Percentiles rank a stretch among this genome's conserved stretches.
Evolutionary conservation across 2,113 vertebrate genomes (phyloP).

Genomic region (Chaetorhynchus papuensis): DNA sequence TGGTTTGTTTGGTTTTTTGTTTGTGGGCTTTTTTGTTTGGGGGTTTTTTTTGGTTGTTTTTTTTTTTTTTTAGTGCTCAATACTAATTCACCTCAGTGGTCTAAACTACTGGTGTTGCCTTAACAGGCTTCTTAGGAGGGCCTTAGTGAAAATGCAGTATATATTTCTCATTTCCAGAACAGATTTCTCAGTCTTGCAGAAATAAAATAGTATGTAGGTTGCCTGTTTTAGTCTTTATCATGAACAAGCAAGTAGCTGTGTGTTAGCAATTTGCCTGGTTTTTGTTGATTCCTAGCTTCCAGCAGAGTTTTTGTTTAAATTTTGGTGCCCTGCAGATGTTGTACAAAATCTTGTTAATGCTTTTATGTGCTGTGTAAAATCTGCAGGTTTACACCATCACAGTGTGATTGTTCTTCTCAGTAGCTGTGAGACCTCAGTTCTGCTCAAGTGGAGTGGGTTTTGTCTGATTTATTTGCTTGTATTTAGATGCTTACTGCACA

Average conservation of each 20-base stretch:
- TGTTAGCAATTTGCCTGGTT: not conserved
- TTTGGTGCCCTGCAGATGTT: not conserved
- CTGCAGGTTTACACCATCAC: not conserved
- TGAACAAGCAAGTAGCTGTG: not conserved
- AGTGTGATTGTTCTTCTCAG: not conserved
- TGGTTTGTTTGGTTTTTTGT: too few species aligned
- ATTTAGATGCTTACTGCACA: not conserved
- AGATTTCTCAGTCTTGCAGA: not conserved
- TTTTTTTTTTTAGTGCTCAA: not conserved
- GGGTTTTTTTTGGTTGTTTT: not conserved
- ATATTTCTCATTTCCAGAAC: not conserved
- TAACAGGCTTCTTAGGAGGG: not conserved
- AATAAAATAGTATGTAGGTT: not conserved
- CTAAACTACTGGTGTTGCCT: not conserved
- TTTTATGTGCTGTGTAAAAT: not conserved
- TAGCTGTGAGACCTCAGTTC: not conserved
- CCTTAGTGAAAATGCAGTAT: not conserved
- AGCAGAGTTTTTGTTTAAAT: not conserved
- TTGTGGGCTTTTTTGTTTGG: not conserved
- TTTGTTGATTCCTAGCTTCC: not conserved
- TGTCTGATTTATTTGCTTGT: rapidly evolving
- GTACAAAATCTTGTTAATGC: not conserved
- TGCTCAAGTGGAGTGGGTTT: not conserved
- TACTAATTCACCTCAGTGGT: not conserved
- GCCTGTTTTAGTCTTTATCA: not conserved